phyloP scores from a whole-genome alignment of 35 echinoderm and acorn worm species.

The Apostichopus japonicus region DNA sequence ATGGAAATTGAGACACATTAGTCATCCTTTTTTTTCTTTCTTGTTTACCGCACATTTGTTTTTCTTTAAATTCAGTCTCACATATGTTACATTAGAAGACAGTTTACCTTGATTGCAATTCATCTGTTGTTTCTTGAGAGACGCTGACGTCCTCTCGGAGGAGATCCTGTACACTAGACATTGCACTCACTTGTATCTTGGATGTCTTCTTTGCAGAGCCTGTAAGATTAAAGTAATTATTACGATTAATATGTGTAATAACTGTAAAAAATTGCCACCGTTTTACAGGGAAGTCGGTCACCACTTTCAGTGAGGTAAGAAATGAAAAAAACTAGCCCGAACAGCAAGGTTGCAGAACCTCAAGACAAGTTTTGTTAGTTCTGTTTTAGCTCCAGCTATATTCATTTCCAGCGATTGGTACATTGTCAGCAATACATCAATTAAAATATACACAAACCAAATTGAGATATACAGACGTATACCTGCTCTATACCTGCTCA shows the following conservation, averaged over 20 bases:
- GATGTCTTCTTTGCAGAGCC: slow-evolving; percentile 37
- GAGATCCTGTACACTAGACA: slow-evolving; percentile 63
- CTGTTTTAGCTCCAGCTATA: too few species aligned
- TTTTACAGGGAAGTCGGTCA: background rate
- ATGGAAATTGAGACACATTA: background rate
- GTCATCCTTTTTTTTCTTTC: too few species aligned
- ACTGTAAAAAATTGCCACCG: background rate
- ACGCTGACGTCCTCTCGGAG: slow-evolving; percentile 65
- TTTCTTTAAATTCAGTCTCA: too few species aligned
- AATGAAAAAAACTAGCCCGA: slow-evolving; percentile 14
- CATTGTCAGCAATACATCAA: too few species aligned
- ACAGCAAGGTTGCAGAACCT: too few species aligned
- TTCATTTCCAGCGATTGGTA: too few species aligned
- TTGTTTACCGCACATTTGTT: too few species aligned
- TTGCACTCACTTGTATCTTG: background rate
- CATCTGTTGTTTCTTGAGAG: slow-evolving; percentile 74
- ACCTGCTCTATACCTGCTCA: too few species aligned
- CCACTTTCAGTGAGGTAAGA: background rate
- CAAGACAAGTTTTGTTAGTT: too few species aligned
- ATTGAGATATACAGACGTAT: too few species aligned
- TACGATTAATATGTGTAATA: background rate
- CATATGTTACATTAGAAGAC: too few species aligned
- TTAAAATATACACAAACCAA: too few species aligned
- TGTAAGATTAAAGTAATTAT: background rate
- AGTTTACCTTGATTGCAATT: slow-evolving; percentile 83